Evolutionary conservation across 2,113 vertebrate species (phyloP).

Genomic region (Ophthalmolycus amberensis): DNA sequence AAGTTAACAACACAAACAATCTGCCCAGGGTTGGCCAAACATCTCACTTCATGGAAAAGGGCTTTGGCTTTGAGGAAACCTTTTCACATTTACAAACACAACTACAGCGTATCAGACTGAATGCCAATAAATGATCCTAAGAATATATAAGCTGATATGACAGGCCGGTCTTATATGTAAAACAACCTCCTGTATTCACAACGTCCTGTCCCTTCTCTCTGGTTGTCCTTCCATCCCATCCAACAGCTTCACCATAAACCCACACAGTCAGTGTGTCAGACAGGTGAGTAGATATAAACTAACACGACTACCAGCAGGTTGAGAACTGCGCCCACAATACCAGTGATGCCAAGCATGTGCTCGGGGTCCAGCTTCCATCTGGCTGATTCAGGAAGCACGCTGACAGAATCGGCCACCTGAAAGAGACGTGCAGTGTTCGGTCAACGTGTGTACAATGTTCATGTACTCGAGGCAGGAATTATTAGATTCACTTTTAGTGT

Average conservation of each 20-base stretch:
- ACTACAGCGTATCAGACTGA: neutral
- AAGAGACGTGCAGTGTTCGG: neutral
- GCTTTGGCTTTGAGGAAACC: neutral
- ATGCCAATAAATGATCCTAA: neutral
- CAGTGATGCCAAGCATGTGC: no score
- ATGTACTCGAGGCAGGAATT: neutral
- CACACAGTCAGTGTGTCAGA: no score
- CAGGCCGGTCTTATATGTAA: no score
- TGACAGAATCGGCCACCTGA: slow-evolving; percentile 14
- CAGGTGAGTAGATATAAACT: no score
- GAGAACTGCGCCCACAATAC: no score
- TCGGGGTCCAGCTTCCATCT: no score
- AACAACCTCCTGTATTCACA: neutral
- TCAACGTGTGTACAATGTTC: no score
- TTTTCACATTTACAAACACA: neutral
- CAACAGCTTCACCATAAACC: neutral
- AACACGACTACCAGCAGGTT: no score
- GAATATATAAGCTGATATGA: neutral
- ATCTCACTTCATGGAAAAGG: neutral
- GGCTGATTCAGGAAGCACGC: no score
- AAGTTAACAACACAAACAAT: no score
- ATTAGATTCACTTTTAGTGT: neutral
- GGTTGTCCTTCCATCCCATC: neutral
- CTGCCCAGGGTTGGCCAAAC: no score
- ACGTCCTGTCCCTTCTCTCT: neutral